These are phyloP conservation scores for Raja brachyura DNA, from an alignment of 2,113 vertebrate species.

Conservation along the genomic window DNA sequence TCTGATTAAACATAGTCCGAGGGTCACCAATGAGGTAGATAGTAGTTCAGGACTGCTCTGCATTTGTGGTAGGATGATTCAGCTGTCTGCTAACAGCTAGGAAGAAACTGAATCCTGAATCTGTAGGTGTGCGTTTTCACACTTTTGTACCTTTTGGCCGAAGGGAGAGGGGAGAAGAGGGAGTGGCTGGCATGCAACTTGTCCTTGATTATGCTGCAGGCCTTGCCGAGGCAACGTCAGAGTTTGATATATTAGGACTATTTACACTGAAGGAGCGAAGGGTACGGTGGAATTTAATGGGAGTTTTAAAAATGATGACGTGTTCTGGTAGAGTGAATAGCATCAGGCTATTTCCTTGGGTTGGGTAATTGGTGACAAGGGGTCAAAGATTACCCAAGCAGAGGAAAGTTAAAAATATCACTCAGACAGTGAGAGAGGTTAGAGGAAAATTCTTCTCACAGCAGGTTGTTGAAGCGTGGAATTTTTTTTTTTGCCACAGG, in stretches of 20 bases:
- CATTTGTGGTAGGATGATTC: too few species aligned
- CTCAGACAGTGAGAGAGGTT: not conserved
- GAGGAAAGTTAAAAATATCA: constrained; percentile 8
- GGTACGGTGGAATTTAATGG: not conserved
- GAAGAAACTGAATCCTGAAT: too few species aligned
- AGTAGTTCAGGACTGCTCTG: too few species aligned
- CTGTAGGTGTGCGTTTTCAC: too few species aligned
- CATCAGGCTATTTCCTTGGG: not conserved
- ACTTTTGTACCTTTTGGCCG: too few species aligned
- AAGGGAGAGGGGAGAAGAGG: too few species aligned
- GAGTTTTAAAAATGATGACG: constrained; percentile 9
- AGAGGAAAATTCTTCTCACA: not conserved
- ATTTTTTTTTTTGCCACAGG: not conserved
- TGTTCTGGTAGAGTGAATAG: not conserved
- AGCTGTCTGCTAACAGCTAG: too few species aligned
- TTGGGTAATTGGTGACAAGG: not conserved
- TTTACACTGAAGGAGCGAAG: not conserved
- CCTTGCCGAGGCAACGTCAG: too few species aligned
- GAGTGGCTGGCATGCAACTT: too few species aligned
- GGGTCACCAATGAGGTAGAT: too few species aligned
- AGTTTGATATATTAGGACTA: not conserved
- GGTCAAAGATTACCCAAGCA: not conserved
- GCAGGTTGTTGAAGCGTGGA: not conserved
- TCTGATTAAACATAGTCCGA: too few species aligned
- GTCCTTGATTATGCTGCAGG: too few species aligned